A percentile compares a stretch with the other conserved stretches of the same genome.
Evolutionary conservation across 2,888 invertebrate genomes (phyloP).

Genomic region (Athripsodes cinereus): DNA sequence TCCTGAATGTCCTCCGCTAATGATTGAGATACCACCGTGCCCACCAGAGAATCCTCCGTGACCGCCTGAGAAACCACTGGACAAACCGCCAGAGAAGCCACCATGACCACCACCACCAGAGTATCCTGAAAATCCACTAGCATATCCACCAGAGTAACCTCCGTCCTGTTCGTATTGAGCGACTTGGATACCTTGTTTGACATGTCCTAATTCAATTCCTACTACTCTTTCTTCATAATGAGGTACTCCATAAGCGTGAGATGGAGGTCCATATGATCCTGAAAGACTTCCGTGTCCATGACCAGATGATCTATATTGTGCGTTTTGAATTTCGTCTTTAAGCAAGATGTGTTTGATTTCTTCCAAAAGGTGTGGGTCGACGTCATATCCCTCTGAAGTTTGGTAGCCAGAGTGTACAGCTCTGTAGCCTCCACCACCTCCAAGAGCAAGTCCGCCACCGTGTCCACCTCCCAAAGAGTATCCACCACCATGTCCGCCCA

Average conservation of each 20-base stretch:
- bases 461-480: slow-evolving; percentile 38
- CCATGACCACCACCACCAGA: slow-evolving; percentile 33
- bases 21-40: slow-evolving; percentile 24
- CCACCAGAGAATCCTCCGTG: slow-evolving; percentile 16
- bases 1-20: slow-evolving; percentile 29
- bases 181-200: slow-evolving; percentile 81
- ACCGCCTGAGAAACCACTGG: slow-evolving; percentile 31
- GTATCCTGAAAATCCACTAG: slow-evolving; percentile 33
- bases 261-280: slow-evolving; percentile 62
- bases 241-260: slow-evolving; percentile 64
- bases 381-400: slow-evolving; percentile 73
- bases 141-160: slow-evolving; percentile 36
- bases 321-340: slow-evolving; percentile 65
- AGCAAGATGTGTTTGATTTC: slow-evolving; percentile 80
- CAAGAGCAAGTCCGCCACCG: slow-evolving; percentile 36
- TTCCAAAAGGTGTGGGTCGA: slow-evolving; percentile 73
- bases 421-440: slow-evolving; percentile 67
- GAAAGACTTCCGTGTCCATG: slow-evolving; percentile 51
- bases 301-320: slow-evolving; percentile 44
- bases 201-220: slow-evolving; percentile 77
- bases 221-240: slow-evolving; percentile 56
- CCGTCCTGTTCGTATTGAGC: slow-evolving; percentile 76
- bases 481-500: slow-evolving; percentile 49
- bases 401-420: slow-evolving; percentile 72
- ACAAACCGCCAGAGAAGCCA: slow-evolving; percentile 24